Percentiles rank a stretch among this genome's conserved stretches.
Evolutionary conservation across 1,140 invertebrate genomes (phyloP).

Genomic region (Cydia pomonella): DNA sequence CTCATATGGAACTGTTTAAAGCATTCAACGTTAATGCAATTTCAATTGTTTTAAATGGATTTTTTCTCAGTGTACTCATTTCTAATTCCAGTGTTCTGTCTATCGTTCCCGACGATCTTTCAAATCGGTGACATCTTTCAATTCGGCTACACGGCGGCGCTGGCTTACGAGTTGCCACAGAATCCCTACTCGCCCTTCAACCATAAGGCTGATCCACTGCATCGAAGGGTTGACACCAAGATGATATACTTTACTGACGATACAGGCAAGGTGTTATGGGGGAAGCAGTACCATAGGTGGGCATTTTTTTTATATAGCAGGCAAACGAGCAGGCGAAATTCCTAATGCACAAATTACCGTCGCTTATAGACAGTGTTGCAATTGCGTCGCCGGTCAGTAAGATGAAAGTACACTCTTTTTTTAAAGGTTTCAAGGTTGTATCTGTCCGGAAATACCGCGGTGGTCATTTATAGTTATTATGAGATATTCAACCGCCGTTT

Average conservation of each 20-base stretch:
- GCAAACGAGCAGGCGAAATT: no score
- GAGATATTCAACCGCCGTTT: no score
- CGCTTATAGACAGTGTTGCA: no score
- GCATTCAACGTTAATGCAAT: no score
- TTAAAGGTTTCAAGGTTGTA: no score
- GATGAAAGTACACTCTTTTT: no score
- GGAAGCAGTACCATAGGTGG: conserved; percentile 64
- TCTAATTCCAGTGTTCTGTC: conserved; percentile 82
- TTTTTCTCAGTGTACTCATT: neutral
- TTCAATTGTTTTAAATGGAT: no score
- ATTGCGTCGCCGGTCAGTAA: no score
- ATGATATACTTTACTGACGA: conserved; percentile 68
- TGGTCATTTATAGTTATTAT: no score
- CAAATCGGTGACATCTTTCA: conserved; percentile 83
- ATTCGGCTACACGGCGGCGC: conserved; percentile 86
- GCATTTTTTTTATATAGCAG: conserved; percentile 1
- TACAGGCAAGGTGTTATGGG: conserved; percentile 60
- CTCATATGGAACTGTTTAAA: no score
- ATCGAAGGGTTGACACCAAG: conserved; percentile 68
- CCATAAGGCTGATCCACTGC: conserved; percentile 72
- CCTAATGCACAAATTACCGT: no score
- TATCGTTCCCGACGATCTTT: conserved; percentile 81
- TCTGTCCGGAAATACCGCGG: no score
- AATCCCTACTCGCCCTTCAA: conserved; percentile 78
- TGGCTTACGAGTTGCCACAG: conserved; percentile 87